phyloP scores from a whole-genome alignment of 2,888 invertebrate genomes.

The Tubulanus polymorphus region DNA sequence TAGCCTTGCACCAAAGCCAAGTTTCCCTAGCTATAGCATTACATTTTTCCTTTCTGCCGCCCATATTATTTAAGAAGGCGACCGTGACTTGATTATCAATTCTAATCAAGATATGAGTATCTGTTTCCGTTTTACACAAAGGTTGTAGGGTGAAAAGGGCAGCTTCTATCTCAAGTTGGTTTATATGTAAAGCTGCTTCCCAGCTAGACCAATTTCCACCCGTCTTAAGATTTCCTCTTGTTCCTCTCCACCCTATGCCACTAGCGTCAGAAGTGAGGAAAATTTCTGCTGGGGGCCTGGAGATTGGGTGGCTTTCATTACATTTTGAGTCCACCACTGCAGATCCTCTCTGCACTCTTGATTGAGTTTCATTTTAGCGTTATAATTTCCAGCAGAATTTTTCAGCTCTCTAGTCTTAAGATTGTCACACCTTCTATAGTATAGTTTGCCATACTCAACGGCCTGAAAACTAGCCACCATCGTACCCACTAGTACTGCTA shows the following conservation, averaged over 20 bases:
- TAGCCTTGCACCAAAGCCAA: constrained; percentile 6
- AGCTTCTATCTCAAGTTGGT: constrained; percentile 3
- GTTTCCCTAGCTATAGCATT: constrained; percentile 4
- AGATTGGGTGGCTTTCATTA: neutral
- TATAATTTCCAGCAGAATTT: neutral
- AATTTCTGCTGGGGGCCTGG: neutral
- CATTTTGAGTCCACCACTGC: constrained; percentile 7
- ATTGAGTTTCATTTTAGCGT: neutral
- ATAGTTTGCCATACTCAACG: constrained; percentile 3
- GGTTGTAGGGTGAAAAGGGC: constrained; percentile 1
- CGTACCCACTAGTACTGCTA: constrained; percentile 4
- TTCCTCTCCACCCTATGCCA: constrained; percentile 6
- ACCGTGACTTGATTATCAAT: constrained; percentile 4
- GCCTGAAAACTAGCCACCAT: constrained; percentile 6
- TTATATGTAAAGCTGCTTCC: constrained; percentile 1
- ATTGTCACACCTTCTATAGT: constrained; percentile 3
- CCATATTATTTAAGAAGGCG: constrained; percentile 5
- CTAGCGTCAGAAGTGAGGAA: constrained; percentile 2
- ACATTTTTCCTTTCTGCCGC: constrained; percentile 1
- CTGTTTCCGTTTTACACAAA: neutral
- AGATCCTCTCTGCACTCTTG: neutral
- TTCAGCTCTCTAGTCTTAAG: constrained; percentile 1
- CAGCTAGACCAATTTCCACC: constrained; percentile 5
- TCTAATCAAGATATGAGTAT: neutral
- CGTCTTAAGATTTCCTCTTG: neutral